These are phyloP conservation scores for Lophotis ruficrista DNA, from an alignment of 2,113 vertebrate genomes.

Conservation along the genomic window DNA sequence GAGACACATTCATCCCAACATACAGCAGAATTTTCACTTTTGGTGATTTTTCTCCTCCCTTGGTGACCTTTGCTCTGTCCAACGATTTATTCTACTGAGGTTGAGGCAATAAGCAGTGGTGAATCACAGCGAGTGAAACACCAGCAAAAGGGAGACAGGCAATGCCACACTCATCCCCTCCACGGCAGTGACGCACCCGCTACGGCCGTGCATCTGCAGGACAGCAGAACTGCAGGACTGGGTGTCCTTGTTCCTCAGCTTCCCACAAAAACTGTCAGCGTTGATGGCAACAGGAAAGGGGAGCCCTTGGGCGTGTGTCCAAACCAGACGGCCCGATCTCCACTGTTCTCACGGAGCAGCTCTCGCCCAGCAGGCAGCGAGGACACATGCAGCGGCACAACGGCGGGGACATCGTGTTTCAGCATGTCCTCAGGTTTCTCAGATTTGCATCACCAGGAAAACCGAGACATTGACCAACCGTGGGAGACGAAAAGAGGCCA, in stretches of 20 bases:
- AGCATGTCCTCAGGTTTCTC: neutral
- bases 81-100: neutral
- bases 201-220: accelerated
- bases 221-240: neutral
- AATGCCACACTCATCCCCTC: neutral
- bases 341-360: neutral
- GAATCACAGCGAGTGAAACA: neutral
- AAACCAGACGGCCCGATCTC: accelerated
- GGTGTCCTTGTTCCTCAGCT: neutral
- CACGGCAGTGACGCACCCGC: neutral
- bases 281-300: neutral
- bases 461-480: neutral
- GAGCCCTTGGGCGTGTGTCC: neutral
- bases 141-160: neutral
- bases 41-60: neutral
- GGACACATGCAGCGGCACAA: neutral
- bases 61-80: neutral
- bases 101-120: neutral
- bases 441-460: neutral
- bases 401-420: neutral
- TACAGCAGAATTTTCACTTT: neutral
- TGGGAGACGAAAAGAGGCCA: neutral
- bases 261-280: neutral
- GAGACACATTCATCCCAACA: neutral
- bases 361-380: neutral